Conservation (phyloP, 1,140 invertebrate species). For the Mylabris phalerata region DNA sequence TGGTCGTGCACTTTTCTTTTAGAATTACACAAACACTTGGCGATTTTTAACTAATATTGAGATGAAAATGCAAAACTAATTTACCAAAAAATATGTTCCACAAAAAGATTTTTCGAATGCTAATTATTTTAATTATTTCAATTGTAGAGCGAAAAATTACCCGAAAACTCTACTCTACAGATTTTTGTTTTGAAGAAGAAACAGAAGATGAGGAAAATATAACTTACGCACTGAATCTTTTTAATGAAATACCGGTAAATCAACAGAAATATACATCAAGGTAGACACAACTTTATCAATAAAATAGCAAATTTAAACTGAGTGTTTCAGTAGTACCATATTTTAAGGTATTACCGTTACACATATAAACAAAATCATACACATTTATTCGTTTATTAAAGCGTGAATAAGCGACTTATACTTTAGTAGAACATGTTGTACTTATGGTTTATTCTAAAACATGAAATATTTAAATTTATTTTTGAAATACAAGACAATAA, state of each 20-base stretch:
- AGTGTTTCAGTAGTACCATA: conserved; percentile 16
- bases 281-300: conserved; percentile 1
- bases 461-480: neutral
- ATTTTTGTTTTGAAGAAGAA: neutral
- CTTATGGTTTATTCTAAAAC: neutral
- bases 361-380: conserved; percentile 29
- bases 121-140: no score
- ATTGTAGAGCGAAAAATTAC: conserved; percentile 1
- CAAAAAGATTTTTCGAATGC: no score
- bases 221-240: neutral
- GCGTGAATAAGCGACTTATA: conserved; percentile 24
- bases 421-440: neutral
- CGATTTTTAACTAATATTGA: no score
- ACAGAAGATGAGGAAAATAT: conserved; percentile 1
- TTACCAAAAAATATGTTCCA: no score
- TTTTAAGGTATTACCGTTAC: conserved; percentile 31
- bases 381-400: conserved; percentile 34
- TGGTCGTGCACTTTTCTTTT: no score
- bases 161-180: conserved; percentile 1
- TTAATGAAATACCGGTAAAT: conserved; percentile 1
- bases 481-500: no score
- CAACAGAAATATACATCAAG: neutral
- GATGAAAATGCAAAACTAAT: no score
- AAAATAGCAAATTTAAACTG: conserved; percentile 6
- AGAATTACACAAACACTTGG: no score